Percentiles rank a stretch among this genome's conserved stretches.
phyloP scores from a whole-genome alignment of 2,888 invertebrate genomes.

The Trichopoda pennipes region DNA sequence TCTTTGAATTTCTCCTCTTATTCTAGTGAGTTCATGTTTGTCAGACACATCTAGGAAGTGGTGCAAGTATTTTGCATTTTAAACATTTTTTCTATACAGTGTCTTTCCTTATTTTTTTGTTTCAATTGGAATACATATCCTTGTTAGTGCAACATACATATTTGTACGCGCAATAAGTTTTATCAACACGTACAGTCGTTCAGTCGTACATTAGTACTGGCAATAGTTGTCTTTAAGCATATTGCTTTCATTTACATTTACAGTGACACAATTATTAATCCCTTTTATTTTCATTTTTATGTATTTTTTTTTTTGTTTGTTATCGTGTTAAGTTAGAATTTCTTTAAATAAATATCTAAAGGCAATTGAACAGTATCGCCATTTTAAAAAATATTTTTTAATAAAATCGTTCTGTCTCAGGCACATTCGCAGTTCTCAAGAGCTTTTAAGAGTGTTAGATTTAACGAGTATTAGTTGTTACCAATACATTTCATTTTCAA shows the following conservation, averaged over 20 bases:
- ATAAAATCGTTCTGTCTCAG: neutral
- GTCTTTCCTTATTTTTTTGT: neutral
- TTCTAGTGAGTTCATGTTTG: no score
- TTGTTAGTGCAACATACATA: conserved; percentile 15
- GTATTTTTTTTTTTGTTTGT: neutral
- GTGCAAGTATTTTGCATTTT: conserved; percentile 24
- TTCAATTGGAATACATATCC: neutral
- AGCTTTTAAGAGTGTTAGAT: neutral
- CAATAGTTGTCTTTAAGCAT: conserved; percentile 28
- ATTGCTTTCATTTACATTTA: conserved; percentile 33
- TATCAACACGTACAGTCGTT: conserved; percentile 14
- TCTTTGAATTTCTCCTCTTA: no score
- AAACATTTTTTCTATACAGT: neutral
- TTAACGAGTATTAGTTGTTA: neutral
- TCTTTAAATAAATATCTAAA: neutral
- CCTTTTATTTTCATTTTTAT: conserved; percentile 7
- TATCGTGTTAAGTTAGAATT: neutral
- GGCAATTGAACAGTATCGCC: neutral
- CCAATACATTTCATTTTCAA: neutral
- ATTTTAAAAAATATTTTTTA: neutral
- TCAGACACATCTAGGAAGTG: no score
- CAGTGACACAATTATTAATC: conserved; percentile 35
- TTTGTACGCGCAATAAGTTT: conserved; percentile 43
- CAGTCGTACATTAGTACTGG: neutral
- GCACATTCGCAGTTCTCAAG: neutral